A percentile compares a stretch with the other conserved stretches of the same genome.
phyloP scores from a whole-genome alignment of 1,140 invertebrate genomes.

The Phocides pigmalion region DNA sequence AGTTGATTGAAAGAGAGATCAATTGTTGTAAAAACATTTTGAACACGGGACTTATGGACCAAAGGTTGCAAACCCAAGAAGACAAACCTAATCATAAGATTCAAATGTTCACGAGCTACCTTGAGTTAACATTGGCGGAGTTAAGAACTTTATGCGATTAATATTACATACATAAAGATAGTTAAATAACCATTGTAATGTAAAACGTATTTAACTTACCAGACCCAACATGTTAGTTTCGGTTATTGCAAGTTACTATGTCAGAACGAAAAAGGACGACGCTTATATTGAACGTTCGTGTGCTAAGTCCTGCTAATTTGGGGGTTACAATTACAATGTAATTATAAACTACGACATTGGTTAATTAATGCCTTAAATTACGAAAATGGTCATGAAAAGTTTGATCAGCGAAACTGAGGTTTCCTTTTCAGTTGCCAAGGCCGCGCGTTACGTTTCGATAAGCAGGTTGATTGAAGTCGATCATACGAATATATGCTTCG shows the following conservation, averaged over 20 bases:
- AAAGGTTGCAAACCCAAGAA: too few species aligned
- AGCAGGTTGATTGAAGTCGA: slow-evolving; percentile 30
- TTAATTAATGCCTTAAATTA: slow-evolving; percentile 24
- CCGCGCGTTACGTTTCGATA: slow-evolving; percentile 41
- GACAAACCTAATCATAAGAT: too few species aligned
- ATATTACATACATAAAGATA: too few species aligned
- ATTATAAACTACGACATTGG: slow-evolving; percentile 39
- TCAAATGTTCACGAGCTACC: too few species aligned
- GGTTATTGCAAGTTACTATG: slow-evolving; percentile 8
- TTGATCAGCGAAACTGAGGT: slow-evolving; percentile 37
- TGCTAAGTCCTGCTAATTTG: slow-evolving; percentile 28
- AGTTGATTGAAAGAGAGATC: too few species aligned
- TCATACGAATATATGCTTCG: background rate
- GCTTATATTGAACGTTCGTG: slow-evolving; percentile 23
- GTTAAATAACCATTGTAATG: background rate
- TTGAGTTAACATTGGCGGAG: too few species aligned
- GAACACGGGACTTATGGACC: too few species aligned
- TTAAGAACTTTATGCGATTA: too few species aligned
- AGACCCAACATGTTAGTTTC: slow-evolving; percentile 18
- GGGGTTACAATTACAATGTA: slow-evolving; percentile 26
- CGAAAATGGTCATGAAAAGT: slow-evolving; percentile 29
- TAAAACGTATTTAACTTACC: background rate
- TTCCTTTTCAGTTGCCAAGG: slow-evolving; percentile 45
- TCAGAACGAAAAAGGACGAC: slow-evolving; percentile 8
- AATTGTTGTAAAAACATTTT: too few species aligned